Conservation (phyloP, 2,888 invertebrate species). For the Drosophila anomalata region DNA sequence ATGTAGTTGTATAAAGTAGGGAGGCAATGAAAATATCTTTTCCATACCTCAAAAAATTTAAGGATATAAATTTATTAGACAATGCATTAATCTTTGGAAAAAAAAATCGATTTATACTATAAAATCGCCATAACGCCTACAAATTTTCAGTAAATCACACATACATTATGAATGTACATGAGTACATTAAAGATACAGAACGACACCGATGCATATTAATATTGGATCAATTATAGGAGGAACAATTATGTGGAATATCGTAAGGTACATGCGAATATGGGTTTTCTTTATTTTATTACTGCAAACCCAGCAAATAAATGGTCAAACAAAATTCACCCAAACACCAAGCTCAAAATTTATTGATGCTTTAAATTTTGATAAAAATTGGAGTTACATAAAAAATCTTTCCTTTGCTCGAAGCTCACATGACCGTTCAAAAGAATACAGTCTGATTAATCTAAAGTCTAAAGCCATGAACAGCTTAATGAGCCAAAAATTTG, state of each 20-base stretch:
- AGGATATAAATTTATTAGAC: too few species aligned
- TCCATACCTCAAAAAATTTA: too few species aligned
- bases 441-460: conserved; percentile 67
- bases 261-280: conserved; percentile 52
- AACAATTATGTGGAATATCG: not conserved
- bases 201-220: not conserved
- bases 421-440: conserved; percentile 11
- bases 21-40: too few species aligned
- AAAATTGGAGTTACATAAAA: not conserved
- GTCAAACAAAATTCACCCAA: conserved; percentile 29
- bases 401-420: conserved; percentile 12
- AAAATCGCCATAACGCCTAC: not conserved
- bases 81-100: too few species aligned
- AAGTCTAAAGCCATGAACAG: conserved; percentile 29
- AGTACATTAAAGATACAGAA: not conserved
- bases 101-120: too few species aligned
- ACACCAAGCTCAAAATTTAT: conserved; percentile 19
- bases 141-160: not conserved
- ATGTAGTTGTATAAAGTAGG: not conserved
- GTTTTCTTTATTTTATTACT: conserved; percentile 51
- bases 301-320: conserved; percentile 45
- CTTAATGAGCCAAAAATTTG: not conserved
- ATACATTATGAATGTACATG: not conserved
- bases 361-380: not conserved
- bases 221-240: not conserved